A percentile compares a stretch with the other conserved stretches of the same genome.
Conservation (phyloP, 1,140 invertebrate genomes). For the Nymphalis io region DNA sequence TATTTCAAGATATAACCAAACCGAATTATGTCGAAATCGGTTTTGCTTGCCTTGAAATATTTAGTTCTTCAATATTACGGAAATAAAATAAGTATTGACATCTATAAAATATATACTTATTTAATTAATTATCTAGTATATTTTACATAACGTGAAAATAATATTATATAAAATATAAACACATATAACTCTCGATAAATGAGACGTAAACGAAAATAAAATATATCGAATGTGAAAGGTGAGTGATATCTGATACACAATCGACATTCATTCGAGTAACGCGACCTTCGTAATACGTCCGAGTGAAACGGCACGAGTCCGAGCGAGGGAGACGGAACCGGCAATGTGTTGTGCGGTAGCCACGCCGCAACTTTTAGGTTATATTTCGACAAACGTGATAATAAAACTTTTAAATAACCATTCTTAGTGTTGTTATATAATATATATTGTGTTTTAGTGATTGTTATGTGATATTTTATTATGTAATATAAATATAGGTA, state of each 20-base stretch:
- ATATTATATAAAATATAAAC: no score
- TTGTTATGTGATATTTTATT: no score
- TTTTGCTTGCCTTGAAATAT: no score
- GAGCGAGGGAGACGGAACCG: conserved; percentile 1
- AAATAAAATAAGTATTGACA: no score
- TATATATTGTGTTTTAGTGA: neutral
- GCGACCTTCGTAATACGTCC: conserved; percentile 23
- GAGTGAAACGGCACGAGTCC: conserved; percentile 5
- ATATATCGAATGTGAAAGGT: conserved; percentile 21
- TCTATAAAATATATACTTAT: no score
- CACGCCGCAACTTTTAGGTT: conserved; percentile 25
- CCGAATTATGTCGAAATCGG: no score
- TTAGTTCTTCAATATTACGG: no score
- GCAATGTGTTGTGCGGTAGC: conserved; percentile 22
- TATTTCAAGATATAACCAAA: no score
- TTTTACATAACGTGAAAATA: no score
- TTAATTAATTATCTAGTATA: no score
- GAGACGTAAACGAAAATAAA: neutral
- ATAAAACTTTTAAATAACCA: neutral
- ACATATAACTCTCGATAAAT: no score
- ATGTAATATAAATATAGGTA: no score
- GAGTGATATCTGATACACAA: neutral
- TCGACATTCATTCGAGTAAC: conserved; percentile 26
- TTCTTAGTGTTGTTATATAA: neutral
- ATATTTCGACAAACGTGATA: conserved; percentile 1